A percentile compares a stretch with the other conserved stretches of the same genome.
Conservation (phyloP, 1,140 invertebrate genomes). For the Scaptodrosophila lebanonensis region DNA sequence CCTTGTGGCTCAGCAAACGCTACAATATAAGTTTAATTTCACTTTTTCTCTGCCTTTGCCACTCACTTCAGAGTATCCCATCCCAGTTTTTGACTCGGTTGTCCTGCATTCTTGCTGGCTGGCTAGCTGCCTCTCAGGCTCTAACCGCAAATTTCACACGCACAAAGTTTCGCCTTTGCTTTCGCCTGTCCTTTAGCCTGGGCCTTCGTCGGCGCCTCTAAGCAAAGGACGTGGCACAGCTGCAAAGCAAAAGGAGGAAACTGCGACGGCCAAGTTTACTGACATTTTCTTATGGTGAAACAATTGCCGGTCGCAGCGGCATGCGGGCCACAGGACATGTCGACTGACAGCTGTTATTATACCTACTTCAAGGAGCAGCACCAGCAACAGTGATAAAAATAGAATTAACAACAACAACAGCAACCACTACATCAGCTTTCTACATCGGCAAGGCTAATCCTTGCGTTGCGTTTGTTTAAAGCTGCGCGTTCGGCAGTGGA, state of each 20-base stretch:
- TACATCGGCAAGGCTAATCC: slow-evolving; percentile 26
- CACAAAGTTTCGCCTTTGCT: slow-evolving; percentile 55
- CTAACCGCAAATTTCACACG: slow-evolving; percentile 60
- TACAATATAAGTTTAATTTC: slow-evolving; percentile 75
- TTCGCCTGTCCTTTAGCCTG: background rate
- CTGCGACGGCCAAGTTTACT: slow-evolving; percentile 55
- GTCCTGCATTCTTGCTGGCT: slow-evolving; percentile 43
- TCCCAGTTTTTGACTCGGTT: background rate
- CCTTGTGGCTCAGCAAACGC: slow-evolving; percentile 43
- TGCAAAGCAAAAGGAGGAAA: slow-evolving; percentile 41
- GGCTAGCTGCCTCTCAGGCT: slow-evolving; percentile 47
- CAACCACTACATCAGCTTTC: slow-evolving; percentile 13
- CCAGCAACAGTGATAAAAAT: slow-evolving; percentile 31
- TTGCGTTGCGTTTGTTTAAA: slow-evolving; percentile 28
- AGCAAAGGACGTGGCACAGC: slow-evolving; percentile 44
- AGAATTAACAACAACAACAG: slow-evolving; percentile 22
- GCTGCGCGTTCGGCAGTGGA: too few species aligned
- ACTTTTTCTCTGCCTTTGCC: slow-evolving; percentile 42
- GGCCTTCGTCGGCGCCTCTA: slow-evolving; percentile 15
- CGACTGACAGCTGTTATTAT: slow-evolving; percentile 63
- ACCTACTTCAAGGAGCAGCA: slow-evolving; percentile 28
- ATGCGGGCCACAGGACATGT: slow-evolving; percentile 41
- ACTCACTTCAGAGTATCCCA: slow-evolving; percentile 61
- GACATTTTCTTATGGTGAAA: slow-evolving; percentile 68
- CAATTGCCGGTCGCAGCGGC: slow-evolving; percentile 48